phyloP scores from a whole-genome alignment of 2,797 vertebrate species.

The Microctenopoma stevenorrisi region DNA sequence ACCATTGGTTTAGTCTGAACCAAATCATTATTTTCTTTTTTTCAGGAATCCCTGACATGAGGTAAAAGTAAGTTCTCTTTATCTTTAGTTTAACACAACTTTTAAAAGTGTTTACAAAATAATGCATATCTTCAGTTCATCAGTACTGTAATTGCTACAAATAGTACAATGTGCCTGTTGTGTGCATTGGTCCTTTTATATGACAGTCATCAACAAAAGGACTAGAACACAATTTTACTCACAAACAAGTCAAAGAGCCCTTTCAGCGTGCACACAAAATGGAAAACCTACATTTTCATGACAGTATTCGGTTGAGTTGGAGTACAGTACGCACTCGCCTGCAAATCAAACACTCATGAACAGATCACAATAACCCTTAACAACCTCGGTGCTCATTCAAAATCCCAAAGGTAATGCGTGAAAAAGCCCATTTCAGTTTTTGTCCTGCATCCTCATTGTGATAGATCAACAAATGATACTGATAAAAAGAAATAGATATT shows the following conservation, averaged over 20 bases:
- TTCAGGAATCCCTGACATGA: conserved; percentile 88
- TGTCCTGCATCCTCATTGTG: conserved; percentile 29
- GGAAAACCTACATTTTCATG: conserved; percentile 83
- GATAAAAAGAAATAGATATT: conserved; percentile 24
- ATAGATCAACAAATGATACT: conserved; percentile 32
- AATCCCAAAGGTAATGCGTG: conserved; percentile 53
- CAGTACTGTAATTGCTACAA: conserved; percentile 88
- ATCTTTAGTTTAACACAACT: conserved; percentile 84
- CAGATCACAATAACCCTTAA: conserved; percentile 61
- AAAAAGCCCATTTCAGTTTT: conserved; percentile 46
- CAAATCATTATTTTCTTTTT: conserved; percentile 78
- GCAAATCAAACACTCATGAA: conserved; percentile 75
- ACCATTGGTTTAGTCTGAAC: conserved; percentile 84
- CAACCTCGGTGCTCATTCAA: conserved; percentile 46
- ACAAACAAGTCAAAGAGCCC: conserved; percentile 87
- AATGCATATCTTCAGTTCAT: conserved; percentile 88
- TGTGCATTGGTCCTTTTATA: conserved; percentile 85
- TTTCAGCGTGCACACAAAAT: conserved; percentile 88
- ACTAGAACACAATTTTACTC: conserved; percentile 78
- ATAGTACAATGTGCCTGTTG: conserved; percentile 87
- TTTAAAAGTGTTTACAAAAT: conserved; percentile 85
- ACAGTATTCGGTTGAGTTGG: conserved; percentile 83
- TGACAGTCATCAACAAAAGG: conserved; percentile 81
- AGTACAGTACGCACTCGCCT: conserved; percentile 75
- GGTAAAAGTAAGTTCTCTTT: conserved; percentile 87